Conservation (phyloP, 2,113 vertebrate genomes). For the Neolamprologus kungweensis region DNA sequence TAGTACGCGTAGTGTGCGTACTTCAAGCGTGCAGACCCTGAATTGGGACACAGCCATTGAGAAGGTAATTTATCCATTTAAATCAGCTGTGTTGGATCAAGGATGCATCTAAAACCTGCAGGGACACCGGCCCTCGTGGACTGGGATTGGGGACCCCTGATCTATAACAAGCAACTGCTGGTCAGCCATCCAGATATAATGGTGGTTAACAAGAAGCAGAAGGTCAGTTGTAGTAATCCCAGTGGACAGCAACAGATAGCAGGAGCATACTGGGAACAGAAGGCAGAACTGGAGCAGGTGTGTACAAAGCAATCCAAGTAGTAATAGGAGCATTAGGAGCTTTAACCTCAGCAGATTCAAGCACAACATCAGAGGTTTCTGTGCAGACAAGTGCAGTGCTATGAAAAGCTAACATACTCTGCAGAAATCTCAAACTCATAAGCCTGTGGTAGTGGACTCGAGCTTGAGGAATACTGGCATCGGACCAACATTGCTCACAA, state of each 20-base stretch:
- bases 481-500: not conserved
- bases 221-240: not conserved
- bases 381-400: accelerated
- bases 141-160: too few relatives aligned
- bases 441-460: not conserved
- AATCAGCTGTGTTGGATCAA: too few relatives aligned
- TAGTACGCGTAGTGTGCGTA: accelerated
- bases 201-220: not conserved
- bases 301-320: not conserved
- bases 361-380: not conserved
- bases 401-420: accelerated
- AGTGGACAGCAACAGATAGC: not conserved
- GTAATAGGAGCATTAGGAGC: not conserved
- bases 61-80: too few relatives aligned
- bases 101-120: too few relatives aligned
- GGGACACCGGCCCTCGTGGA: too few relatives aligned
- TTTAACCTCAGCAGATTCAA: not conserved
- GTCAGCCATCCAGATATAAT: not conserved
- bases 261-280: not conserved
- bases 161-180: not conserved
- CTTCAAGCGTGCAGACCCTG: too few relatives aligned
- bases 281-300: not conserved
- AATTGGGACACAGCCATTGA: too few relatives aligned
- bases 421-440: not conserved
- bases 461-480: not conserved